These are phyloP conservation scores for Procambarus clarkii DNA, from an alignment of 1,140 invertebrate species.

Conservation along the genomic window DNA sequence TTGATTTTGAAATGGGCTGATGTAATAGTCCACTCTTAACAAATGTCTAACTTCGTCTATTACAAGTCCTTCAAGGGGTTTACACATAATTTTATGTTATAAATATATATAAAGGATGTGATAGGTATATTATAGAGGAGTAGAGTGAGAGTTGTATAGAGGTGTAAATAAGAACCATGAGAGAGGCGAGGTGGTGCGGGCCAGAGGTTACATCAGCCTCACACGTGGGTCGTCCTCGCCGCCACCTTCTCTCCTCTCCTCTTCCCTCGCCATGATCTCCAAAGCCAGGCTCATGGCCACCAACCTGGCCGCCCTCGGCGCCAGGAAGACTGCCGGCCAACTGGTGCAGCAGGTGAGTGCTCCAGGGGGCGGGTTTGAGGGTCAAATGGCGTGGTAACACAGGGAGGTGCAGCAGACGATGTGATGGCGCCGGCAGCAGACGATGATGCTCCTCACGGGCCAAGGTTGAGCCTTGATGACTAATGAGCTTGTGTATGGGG, in stretches of 20 bases:
- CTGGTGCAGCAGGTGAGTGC: constrained; percentile 44
- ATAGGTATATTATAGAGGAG: too few relatives aligned
- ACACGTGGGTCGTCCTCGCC: not conserved
- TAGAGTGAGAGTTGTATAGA: not conserved
- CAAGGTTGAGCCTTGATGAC: too few relatives aligned
- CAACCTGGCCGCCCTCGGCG: constrained; percentile 39
- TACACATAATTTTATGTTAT: too few relatives aligned
- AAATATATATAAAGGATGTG: too few relatives aligned
- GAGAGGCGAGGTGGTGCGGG: not conserved
- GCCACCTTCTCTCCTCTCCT: not conserved
- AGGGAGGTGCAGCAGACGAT: constrained; percentile 6
- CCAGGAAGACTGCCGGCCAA: constrained; percentile 21
- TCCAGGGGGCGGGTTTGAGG: not conserved
- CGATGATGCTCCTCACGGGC: not conserved
- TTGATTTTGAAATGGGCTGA: too few relatives aligned
- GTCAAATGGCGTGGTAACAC: too few relatives aligned
- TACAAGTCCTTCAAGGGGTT: too few relatives aligned
- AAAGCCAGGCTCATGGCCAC: constrained; percentile 51
- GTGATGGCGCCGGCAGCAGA: constrained; percentile 20
- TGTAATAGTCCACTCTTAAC: too few relatives aligned
- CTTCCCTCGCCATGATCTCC: constrained; percentile 36
- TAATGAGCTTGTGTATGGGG: too few relatives aligned
- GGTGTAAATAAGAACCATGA: not conserved
- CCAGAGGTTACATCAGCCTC: not conserved
- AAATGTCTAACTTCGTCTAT: too few relatives aligned